Evolutionary conservation across 2,113 vertebrate species (phyloP).

Genomic region (Paedocypris sp.): DNA sequence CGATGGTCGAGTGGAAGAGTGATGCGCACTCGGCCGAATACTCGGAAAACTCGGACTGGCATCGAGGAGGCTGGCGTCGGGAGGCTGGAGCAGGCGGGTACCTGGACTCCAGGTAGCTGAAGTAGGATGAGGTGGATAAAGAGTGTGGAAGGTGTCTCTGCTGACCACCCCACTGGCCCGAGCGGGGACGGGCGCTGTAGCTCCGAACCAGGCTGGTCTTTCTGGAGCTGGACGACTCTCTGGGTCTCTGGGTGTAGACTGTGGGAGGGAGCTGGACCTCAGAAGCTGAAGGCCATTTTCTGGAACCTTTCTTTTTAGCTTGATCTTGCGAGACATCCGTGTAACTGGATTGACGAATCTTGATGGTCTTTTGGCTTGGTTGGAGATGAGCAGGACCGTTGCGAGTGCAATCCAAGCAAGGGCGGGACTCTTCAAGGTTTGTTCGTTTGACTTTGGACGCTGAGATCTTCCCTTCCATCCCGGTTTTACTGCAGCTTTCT

Average conservation of each 20-base stretch:
- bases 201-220: constrained; percentile 45
- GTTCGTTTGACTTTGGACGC: constrained; percentile 23
- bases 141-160: constrained; percentile 34
- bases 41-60: constrained; percentile 67
- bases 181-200: constrained; percentile 40
- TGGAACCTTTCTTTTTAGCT: constrained; percentile 55
- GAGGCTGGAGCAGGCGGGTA: constrained; percentile 52
- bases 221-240: constrained; percentile 25
- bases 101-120: constrained; percentile 45
- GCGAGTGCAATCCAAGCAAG: constrained; percentile 71
- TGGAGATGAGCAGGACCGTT: constrained; percentile 54
- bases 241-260: constrained; percentile 36
- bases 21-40: constrained; percentile 70
- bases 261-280: constrained; percentile 53
- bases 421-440: constrained; percentile 52
- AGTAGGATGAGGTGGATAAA: constrained; percentile 48
- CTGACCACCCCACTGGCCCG: constrained; percentile 47
- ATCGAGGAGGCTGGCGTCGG: constrained; percentile 45
- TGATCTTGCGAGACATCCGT: constrained; percentile 20
- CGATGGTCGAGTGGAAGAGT: constrained; percentile 72
- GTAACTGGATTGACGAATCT: constrained; percentile 38
- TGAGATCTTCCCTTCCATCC: constrained; percentile 39
- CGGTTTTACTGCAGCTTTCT: constrained; percentile 36
- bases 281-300: constrained; percentile 60
- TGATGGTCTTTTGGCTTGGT: constrained; percentile 35